A percentile compares a stretch with the other conserved stretches of the same genome.
Conservation (phyloP, 1,140 invertebrate genomes). For the Sminthurides bifidus region DNA sequence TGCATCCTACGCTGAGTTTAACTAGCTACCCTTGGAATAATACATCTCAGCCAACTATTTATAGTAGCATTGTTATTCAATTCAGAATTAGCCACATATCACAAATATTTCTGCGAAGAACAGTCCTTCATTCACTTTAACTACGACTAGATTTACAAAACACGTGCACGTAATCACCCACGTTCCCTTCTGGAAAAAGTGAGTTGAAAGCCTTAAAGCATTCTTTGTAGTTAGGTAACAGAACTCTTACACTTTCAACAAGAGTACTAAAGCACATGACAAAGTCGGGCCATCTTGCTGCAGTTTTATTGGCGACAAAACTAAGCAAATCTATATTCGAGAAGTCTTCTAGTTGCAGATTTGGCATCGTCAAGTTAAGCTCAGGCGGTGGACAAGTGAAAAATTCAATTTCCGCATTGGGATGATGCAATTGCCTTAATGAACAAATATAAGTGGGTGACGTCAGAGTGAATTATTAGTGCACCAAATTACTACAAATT, state of each 20-base stretch:
- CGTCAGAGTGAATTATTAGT: background rate
- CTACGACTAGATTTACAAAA: too few species aligned
- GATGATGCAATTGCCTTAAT: constrained; percentile 19
- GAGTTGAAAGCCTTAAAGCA: constrained; percentile 9
- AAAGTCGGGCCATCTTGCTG: constrained; percentile 11
- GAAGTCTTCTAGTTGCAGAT: constrained; percentile 9
- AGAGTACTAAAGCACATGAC: constrained; percentile 8
- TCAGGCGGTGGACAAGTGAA: constrained; percentile 21
- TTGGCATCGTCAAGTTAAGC: constrained; percentile 10
- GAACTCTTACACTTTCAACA: background rate
- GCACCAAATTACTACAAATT: background rate
- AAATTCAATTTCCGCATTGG: constrained; percentile 13
- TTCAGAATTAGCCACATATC: too few species aligned
- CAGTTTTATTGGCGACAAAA: constrained; percentile 12
- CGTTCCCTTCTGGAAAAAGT: constrained; percentile 10
- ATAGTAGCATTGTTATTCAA: too few species aligned
- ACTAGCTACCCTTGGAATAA: too few species aligned
- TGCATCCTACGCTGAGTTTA: too few species aligned
- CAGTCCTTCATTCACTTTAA: too few species aligned
- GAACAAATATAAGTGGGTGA: background rate
- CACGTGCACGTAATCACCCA: constrained; percentile 10
- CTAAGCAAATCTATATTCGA: constrained; percentile 3
- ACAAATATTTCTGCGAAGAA: too few species aligned
- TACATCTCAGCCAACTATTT: too few species aligned
- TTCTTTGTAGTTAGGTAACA: background rate